Evolutionary conservation across 2,113 vertebrate genomes (phyloP), one percentile per base, ranked within the genome.

Genomic region (Sphaerodactylus townsendi): DNA sequence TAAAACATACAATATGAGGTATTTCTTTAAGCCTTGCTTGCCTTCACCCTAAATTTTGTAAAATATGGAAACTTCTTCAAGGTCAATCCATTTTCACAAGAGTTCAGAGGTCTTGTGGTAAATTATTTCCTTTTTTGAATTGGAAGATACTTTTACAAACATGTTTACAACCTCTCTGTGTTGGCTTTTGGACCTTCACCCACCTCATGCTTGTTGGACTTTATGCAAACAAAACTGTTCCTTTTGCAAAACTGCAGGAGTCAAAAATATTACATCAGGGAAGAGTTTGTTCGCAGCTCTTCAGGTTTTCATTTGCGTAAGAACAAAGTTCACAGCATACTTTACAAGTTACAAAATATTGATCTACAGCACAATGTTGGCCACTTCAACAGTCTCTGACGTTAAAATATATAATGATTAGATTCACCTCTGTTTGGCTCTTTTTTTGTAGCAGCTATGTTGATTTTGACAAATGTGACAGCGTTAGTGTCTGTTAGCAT

Each of bases 301-400:
- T 84, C 76, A 80, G 56, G 64, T 33, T 88, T 86, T 76, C 86
- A 72, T 86, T 77, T 82, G 41, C 68, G 39, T 37, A 90, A 0
- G 86, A 83, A 41, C 90, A 90, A 93, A 93, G 92, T 92, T 86
- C 92, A 53, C n/a, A 46, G 79, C 46, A 50, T 14, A 77, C 82
- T 72, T 30, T 48, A 39, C 1, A 1, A 76, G 65, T 68, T 74
- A 83, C 41, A 6, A 76, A 83, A 87, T 83, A 3, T 8, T 39
- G 35, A 70, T 33, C 74, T 85, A 82, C 21, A 79, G 53, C 73
- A 83, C 21, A 3, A 37, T 74, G 25, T 44, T 23, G 83, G 37
- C 76, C 66, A 30, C 77, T 81, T 83, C 86, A 35, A 73, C 77
- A 48, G 0, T 30, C 77, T 71, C 53, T 84, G 85, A 71, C 82